These are phyloP conservation scores for Heterocephalus glaber DNA, from an alignment of 2,113 vertebrate species.

Conservation along the genomic window DNA sequence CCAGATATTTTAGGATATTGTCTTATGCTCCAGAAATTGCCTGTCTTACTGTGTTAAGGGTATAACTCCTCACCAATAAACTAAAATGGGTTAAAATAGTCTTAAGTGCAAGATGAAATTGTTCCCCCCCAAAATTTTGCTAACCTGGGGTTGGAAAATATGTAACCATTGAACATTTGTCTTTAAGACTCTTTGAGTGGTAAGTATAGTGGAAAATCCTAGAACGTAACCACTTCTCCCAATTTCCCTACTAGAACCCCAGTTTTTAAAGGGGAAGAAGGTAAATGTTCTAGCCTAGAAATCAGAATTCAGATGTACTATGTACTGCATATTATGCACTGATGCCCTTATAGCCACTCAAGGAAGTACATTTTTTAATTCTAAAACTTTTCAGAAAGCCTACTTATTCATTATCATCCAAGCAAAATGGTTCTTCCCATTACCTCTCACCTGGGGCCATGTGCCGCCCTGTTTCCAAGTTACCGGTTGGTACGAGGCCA, in stretches of 20 bases:
- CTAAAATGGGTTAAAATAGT: no score
- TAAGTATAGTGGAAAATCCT: slow-evolving; percentile 16
- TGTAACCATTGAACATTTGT: neutral
- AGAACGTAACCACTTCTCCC: neutral
- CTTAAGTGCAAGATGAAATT: neutral
- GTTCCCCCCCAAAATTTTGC: neutral
- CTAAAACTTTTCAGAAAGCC: neutral
- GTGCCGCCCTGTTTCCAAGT: neutral
- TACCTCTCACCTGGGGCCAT: neutral
- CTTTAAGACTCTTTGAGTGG: slow-evolving; percentile 42
- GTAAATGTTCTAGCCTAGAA: neutral
- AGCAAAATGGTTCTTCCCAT: neutral
- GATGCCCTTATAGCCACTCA: neutral
- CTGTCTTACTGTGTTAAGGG: neutral
- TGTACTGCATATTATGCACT: neutral
- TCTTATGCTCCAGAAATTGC: neutral
- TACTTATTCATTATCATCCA: neutral
- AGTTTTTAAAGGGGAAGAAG: neutral
- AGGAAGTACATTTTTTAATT: neutral
- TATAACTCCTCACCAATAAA: no score
- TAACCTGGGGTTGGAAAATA: slow-evolving; percentile 7
- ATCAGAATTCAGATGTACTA: neutral
- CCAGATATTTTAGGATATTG: neutral
- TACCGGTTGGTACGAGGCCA: neutral
- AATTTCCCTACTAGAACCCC: neutral